Percentiles rank a stretch among this genome's conserved stretches.
These are phyloP conservation scores for Madoqua kirkii DNA, from an alignment of 2,113 vertebrate genomes.

Conservation along the genomic window DNA sequence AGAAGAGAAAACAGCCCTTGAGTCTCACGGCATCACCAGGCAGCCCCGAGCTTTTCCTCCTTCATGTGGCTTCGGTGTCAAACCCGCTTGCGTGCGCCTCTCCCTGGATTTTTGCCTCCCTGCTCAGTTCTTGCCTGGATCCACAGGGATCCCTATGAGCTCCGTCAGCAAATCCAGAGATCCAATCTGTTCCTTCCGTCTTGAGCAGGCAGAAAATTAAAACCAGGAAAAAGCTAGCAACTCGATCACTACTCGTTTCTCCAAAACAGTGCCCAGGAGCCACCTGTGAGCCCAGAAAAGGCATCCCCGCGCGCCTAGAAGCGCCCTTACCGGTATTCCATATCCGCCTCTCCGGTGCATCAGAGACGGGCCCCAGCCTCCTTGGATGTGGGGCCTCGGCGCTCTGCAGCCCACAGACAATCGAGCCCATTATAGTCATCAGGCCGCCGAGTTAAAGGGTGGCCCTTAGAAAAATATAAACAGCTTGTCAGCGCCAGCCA, in stretches of 20 bases:
- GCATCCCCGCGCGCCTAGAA: neutral
- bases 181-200: neutral
- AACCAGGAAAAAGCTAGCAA: neutral
- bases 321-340: slow-evolving; percentile 79
- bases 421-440: slow-evolving; percentile 72
- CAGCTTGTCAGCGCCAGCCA: slow-evolving; percentile 81
- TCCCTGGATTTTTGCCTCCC: neutral
- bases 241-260: neutral
- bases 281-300: neutral
- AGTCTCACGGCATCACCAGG: neutral
- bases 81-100: neutral
- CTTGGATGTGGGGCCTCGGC: slow-evolving; percentile 23
- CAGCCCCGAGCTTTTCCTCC: neutral
- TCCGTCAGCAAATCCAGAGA: neutral
- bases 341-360: slow-evolving; percentile 20
- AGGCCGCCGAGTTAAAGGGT: slow-evolving; percentile 75
- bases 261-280: neutral
- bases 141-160: neutral
- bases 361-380: slow-evolving; percentile 42
- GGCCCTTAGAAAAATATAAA: slow-evolving; percentile 81
- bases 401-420: slow-evolving; percentile 67
- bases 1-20: neutral
- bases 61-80: neutral
- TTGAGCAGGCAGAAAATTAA: neutral
- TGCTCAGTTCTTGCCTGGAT: neutral